Evolutionary conservation across 2,113 vertebrate genomes (phyloP), one percentile per base, ranked within the genome.

Genomic region (Sander vitreus): DNA sequence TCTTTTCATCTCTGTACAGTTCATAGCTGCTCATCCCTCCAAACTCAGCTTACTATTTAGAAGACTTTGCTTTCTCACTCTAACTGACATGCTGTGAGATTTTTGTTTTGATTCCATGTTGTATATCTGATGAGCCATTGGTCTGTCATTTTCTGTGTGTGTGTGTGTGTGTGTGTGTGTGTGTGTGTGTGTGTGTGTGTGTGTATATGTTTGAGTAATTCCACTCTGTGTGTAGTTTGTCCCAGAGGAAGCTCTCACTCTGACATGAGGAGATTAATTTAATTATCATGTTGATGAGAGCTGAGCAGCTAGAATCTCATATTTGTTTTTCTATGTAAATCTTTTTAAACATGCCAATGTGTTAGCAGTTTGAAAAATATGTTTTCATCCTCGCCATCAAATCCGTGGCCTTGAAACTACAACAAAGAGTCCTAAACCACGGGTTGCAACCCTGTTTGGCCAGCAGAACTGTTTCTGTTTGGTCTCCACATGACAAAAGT

Each of bases 261-360:
- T 88, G 73, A 88, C 86, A 71, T 50, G 76, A 57, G 72, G 71
- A 85, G 79, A 93, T 91, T 89, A 87, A 92, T 93, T 84, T 88
- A 87, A 90, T 93, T 88, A 89, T 88, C 58, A 89, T 89, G 82
- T 86, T 93, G 86, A 91, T 86, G 80, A 86, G 86, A 84, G 78
- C 73, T 67, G 64, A 80, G 81, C 88, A 81, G 86, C 79, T 81
- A 66, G 69, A 88, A 84, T 90, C 72, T 84, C 53, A n/a, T 80
- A 88, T 93, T 92, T 93, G 80, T 87, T 92, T 86, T 91, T 83
- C 45, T 84, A 76, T 78, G 70, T 88, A 86, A 91, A 88, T 93
- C 87, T 89, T 86, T 87, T 85, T 76, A 89, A 89, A 88, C 87
- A 87, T 86, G 76, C 67, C 88, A 90, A 84, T 88, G 80, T 91